Evolutionary conservation across 2,888 invertebrate genomes (phyloP).

Genomic region (Eilema sororculum): DNA sequence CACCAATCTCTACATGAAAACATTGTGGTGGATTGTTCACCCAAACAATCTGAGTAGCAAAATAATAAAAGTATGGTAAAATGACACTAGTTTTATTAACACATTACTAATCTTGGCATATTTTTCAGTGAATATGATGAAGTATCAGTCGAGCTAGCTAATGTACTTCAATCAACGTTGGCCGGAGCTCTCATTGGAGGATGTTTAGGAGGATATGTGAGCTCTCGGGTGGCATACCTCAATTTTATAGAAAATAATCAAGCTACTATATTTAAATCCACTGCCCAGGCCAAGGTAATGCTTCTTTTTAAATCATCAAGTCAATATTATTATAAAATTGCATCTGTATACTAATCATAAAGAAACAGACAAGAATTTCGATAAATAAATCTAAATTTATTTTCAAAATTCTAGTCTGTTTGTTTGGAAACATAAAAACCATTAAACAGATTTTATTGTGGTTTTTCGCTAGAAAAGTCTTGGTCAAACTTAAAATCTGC

Average conservation of each 20-base stretch:
- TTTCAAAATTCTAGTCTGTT: too few species aligned
- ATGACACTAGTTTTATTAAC: background rate
- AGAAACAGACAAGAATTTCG: too few species aligned
- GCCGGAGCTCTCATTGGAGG: slow-evolving; percentile 89
- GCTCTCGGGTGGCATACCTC: slow-evolving; percentile 87
- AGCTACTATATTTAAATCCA: slow-evolving; percentile 89
- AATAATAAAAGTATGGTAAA: background rate
- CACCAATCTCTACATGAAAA: background rate
- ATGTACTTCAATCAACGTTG: slow-evolving; percentile 87
- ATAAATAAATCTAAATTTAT: too few species aligned
- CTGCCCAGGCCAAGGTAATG: slow-evolving; percentile 90
- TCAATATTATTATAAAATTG: background rate
- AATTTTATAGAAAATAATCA: slow-evolving; percentile 91
- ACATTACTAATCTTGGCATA: background rate
- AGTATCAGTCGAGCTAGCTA: slow-evolving; percentile 87
- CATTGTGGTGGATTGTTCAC: background rate
- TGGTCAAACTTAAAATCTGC: too few species aligned
- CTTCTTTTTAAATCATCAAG: background rate
- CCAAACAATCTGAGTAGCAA: background rate
- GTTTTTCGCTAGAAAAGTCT: too few species aligned
- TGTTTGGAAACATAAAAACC: too few species aligned
- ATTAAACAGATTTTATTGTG: too few species aligned
- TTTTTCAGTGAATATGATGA: slow-evolving; percentile 89
- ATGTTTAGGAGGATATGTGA: slow-evolving; percentile 88
- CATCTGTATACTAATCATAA: too few species aligned